Evolutionary conservation across 2,113 vertebrate genomes (phyloP).

Genomic region (Callionymus lyra): DNA sequence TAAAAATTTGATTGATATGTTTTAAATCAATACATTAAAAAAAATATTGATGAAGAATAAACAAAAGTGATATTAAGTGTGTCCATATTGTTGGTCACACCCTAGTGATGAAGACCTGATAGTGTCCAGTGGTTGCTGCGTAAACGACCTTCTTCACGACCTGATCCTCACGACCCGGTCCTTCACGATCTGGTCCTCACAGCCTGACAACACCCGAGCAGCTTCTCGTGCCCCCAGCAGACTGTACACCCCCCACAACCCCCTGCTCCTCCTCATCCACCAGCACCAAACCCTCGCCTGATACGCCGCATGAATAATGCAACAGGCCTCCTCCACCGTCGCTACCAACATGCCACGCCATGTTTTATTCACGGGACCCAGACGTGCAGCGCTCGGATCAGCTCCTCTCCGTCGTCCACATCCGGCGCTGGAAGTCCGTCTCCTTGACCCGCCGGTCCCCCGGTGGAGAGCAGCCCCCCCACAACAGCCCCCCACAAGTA

Average conservation of each 20-base stretch:
- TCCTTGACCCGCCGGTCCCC: constrained; percentile 46
- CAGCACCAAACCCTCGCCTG: constrained; percentile 9
- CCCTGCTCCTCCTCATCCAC: neutral
- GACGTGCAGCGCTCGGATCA: constrained; percentile 20
- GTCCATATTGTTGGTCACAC: neutral
- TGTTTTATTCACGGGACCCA: constrained; percentile 66
- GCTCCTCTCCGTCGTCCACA: constrained; percentile 13
- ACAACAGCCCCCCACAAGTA: constrained; percentile 20
- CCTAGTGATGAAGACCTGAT: neutral
- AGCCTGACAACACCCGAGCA: constrained; percentile 36
- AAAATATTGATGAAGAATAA: neutral
- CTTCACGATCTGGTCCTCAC: constrained; percentile 37
- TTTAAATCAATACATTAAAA: neutral
- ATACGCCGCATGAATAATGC: constrained; percentile 61
- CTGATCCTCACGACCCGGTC: too few species aligned
- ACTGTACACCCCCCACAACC: neutral
- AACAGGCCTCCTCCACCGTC: constrained; percentile 43
- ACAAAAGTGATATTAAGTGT: neutral
- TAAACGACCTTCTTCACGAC: constrained; percentile 18
- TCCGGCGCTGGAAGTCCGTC: constrained; percentile 15
- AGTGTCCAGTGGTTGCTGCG: constrained; percentile 9
- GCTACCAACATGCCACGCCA: constrained; percentile 50
- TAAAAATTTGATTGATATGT: neutral
- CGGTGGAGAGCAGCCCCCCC: constrained; percentile 7
- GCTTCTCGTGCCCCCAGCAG: constrained; percentile 23